Base-by-base conservation (phyloP, 1,140 invertebrate genomes). In the Drosophila mayri region DNA sequence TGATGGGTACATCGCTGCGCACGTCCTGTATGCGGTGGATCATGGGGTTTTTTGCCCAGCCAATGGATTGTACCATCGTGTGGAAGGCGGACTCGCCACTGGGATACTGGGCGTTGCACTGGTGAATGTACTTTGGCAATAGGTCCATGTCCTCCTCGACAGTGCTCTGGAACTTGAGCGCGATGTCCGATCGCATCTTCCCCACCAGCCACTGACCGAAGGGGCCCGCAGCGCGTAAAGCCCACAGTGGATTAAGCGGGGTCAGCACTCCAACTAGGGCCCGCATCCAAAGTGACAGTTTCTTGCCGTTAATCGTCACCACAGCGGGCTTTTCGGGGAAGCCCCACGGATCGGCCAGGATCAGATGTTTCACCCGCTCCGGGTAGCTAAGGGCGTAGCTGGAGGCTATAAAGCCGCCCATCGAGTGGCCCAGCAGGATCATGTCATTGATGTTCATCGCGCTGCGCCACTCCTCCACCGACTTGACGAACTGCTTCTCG, bases 321-420 rank as follows among this genome's bases (percentile, higher is more conserved):
- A 94, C 92, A 2, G 93, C 72, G 0, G 97, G 97, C 81, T 94
- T 95, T 91, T 98, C 97, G 0, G 97, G 96, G 92, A 99, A 98
- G 18, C 99, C 99, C 99, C 99, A 99, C 0, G 99, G 98, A 94
- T 99, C 99, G 1, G 97, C 98, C 25, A 99, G 93, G 75, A 99
- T 96, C 2, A 99, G 93, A 93, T 99, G 98, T 63, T 96, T 95
- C 0, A 99, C 96, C 79, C 96, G 94, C 57, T 97, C 94, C 8
- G 97, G 97, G 94, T 97, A 95, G 52, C 95, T 94, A 16, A 99
- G 94, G 0, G 98, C 95, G 93, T 99, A 99, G 0, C 98, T 96
- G n/a, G 97, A 95, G 4, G 97, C 97, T 38, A 99, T 94, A 94
- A 97, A 99, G 3, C 97, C 99, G 49, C 99, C 99, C 93, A 99